Evolutionary conservation across 2,797 vertebrate species (phyloP).

Genomic region (Australoheros facetus): DNA sequence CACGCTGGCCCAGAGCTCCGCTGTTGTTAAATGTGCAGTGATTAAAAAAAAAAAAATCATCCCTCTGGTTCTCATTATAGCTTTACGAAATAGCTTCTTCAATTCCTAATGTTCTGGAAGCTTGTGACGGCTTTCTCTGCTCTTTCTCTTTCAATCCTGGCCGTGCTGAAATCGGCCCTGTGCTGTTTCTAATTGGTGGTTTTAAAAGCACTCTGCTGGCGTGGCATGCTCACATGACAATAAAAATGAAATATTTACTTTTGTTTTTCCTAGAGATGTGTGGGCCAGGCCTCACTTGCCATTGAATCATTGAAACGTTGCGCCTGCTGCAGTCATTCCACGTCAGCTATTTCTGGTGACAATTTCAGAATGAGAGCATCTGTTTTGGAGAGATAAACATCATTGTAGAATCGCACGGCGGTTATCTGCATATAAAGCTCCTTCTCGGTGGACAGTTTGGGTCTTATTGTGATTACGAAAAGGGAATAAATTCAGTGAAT

Average conservation of each 20-base stretch:
- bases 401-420: neutral
- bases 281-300: slow-evolving; percentile 41
- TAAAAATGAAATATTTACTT: slow-evolving; percentile 78
- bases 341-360: slow-evolving; percentile 19
- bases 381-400: slow-evolving; percentile 41
- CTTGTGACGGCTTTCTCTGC: slow-evolving; percentile 21
- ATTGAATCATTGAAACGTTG: slow-evolving; percentile 46
- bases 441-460: neutral
- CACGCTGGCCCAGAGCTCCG: slow-evolving; percentile 30
- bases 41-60: slow-evolving; percentile 32
- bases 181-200: slow-evolving; percentile 69
- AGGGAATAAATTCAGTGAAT: neutral
- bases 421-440: neutral
- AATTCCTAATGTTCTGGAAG: slow-evolving; percentile 74
- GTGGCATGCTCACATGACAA: slow-evolving; percentile 63
- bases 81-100: slow-evolving; percentile 68
- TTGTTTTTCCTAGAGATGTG: slow-evolving; percentile 71
- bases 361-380: slow-evolving; percentile 31
- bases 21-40: slow-evolving; percentile 56
- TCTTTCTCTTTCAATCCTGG: slow-evolving; percentile 28
- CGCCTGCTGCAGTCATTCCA: slow-evolving; percentile 25
- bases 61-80: slow-evolving; percentile 77
- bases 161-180: slow-evolving; percentile 58
- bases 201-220: slow-evolving; percentile 64
- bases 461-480: slow-evolving; percentile 12